These are phyloP conservation scores for Laupala kohalensis DNA, from an alignment of 1,140 invertebrate species.

Conservation along the genomic window DNA sequence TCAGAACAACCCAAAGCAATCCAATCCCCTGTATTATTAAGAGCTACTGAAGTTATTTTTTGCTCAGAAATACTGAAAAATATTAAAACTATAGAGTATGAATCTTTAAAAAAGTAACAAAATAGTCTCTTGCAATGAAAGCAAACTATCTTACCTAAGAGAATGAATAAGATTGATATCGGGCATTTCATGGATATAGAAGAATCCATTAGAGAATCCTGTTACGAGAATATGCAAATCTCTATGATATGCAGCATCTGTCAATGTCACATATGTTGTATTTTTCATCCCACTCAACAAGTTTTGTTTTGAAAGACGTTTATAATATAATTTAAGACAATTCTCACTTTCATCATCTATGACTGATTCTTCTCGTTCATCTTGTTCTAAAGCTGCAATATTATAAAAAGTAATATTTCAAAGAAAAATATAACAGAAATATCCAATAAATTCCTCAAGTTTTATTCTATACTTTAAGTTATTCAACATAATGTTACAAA, in stretches of 20 bases:
- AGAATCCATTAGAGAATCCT: conserved; percentile 68
- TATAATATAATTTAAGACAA: conserved; percentile 44
- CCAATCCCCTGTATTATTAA: conserved; percentile 89
- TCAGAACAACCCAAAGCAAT: conserved; percentile 75
- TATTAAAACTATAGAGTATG: neutral
- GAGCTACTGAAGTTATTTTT: conserved; percentile 58
- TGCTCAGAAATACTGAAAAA: conserved; percentile 60
- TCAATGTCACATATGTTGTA: conserved; percentile 44
- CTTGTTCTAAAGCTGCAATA: too few species aligned
- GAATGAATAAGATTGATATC: conserved; percentile 86
- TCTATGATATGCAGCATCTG: conserved; percentile 67
- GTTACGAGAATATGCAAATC: conserved; percentile 64
- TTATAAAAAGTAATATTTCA: too few species aligned
- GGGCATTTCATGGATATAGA: conserved; percentile 86
- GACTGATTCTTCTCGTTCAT: too few species aligned
- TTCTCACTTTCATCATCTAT: neutral
- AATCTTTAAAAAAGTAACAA: too few species aligned
- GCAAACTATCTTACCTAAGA: conserved; percentile 38
- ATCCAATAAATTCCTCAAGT: too few species aligned
- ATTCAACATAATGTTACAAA: too few species aligned
- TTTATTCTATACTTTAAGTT: too few species aligned
- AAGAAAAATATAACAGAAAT: too few species aligned
- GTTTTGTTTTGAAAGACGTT: conserved; percentile 53
- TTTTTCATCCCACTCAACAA: conserved; percentile 53
- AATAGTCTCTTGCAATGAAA: neutral